phyloP scores from a whole-genome alignment of 2,888 invertebrate genomes.

The Dicyrtomina minuta region DNA sequence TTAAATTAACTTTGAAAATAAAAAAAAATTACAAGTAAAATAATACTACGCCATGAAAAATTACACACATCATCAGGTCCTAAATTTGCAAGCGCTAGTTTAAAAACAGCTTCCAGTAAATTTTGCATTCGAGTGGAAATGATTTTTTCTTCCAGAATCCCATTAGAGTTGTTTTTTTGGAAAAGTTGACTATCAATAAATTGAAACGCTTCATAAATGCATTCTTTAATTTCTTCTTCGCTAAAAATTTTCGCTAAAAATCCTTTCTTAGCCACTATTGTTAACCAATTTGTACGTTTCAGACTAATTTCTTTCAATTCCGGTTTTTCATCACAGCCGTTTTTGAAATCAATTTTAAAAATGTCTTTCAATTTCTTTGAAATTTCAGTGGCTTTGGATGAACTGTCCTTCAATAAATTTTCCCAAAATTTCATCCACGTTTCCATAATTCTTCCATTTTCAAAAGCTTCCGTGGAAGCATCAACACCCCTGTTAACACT shows the following conservation, averaged over 20 bases:
- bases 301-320: not conserved
- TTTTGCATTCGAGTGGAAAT: conserved; percentile 13
- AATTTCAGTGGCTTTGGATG: not conserved
- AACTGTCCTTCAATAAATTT: not conserved
- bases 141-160: not conserved
- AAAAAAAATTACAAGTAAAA: not conserved
- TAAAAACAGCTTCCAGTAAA: conserved; percentile 9
- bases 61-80: conserved; percentile 5
- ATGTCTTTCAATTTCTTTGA: not conserved
- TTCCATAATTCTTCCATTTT: not conserved
- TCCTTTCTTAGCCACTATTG: conserved; percentile 1
- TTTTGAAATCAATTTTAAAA: not conserved
- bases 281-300: conserved; percentile 12
- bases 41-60: not conserved
- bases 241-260: conserved; percentile 7
- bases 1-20: not conserved
- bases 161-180: too few relatives aligned
- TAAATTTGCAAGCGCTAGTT: not conserved
- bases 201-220: not conserved
- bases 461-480: too few relatives aligned
- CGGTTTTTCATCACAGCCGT: too few relatives aligned
- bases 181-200: conserved; percentile 25
- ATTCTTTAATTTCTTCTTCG: not conserved
- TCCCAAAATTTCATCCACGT: conserved; percentile 20
- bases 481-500: not conserved